A percentile compares a stretch with the other conserved stretches of the same genome.
Conservation (phyloP, 1,140 invertebrate genomes). For the Ctenoplectra terminalis region DNA sequence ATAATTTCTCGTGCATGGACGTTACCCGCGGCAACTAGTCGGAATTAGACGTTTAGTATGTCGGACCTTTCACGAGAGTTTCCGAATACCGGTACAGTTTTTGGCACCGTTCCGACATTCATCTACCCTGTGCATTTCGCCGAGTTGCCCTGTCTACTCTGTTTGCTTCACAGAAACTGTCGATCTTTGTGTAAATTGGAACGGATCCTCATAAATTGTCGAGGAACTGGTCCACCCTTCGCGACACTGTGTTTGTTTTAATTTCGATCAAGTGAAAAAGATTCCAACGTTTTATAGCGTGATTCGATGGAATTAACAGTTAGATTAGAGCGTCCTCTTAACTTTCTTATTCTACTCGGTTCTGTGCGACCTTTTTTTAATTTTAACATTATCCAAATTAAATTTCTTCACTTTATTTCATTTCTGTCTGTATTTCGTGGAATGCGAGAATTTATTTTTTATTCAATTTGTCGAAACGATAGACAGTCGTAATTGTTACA, state of each 20-base stretch:
- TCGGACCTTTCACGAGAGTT: not conserved
- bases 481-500: no score
- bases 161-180: not conserved
- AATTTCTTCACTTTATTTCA: no score
- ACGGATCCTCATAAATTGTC: not conserved
- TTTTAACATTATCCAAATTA: no score
- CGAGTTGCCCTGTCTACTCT: not conserved
- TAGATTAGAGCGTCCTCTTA: no score
- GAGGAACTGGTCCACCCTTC: not conserved
- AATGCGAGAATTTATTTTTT: no score
- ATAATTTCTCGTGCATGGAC: not conserved
- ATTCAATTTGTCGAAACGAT: no score
- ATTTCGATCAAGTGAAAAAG: not conserved
- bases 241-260: no score
- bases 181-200: not conserved
- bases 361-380: no score
- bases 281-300: not conserved
- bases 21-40: not conserved
- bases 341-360: no score
- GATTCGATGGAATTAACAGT: not conserved
- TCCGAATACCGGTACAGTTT: conserved; percentile 1
- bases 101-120: not conserved
- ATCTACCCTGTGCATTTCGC: not conserved
- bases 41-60: conserved; percentile 9
- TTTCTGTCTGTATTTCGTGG: no score